Evolutionary conservation across 2,888 invertebrate species (phyloP).

Genomic region (Pecten maximus): DNA sequence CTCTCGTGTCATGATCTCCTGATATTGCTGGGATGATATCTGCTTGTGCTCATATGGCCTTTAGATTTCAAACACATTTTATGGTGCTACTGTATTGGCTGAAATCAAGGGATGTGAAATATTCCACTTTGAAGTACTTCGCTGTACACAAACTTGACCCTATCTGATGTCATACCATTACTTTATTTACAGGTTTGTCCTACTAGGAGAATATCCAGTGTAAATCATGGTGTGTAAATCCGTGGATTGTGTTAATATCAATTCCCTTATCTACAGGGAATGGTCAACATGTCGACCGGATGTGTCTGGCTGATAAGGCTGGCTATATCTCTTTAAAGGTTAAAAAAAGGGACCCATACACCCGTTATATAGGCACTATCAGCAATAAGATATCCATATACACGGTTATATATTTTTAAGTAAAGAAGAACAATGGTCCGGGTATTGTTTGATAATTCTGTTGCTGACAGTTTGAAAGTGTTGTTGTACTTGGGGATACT

Average conservation of each 20-base stretch:
- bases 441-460: no score
- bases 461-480: no score
- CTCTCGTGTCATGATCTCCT: no score
- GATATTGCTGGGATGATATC: no score
- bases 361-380: not conserved
- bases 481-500: no score
- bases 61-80: not conserved
- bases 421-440: no score
- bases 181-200: not conserved
- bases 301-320: not conserved
- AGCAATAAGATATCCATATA: no score
- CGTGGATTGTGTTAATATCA: not conserved
- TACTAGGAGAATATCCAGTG: not conserved
- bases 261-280: not conserved
- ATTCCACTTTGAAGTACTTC: not conserved
- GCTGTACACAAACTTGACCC: not conserved
- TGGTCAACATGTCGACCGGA: conserved; percentile 2
- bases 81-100: no score
- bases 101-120: not conserved
- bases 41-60: not conserved
- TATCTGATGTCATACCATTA: not conserved
- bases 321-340: not conserved
- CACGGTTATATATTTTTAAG: no score
- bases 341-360: not conserved
- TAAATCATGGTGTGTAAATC: not conserved